Evolutionary conservation across 2,797 vertebrate genomes (phyloP).

Genomic region (Malurus leucopterus): DNA sequence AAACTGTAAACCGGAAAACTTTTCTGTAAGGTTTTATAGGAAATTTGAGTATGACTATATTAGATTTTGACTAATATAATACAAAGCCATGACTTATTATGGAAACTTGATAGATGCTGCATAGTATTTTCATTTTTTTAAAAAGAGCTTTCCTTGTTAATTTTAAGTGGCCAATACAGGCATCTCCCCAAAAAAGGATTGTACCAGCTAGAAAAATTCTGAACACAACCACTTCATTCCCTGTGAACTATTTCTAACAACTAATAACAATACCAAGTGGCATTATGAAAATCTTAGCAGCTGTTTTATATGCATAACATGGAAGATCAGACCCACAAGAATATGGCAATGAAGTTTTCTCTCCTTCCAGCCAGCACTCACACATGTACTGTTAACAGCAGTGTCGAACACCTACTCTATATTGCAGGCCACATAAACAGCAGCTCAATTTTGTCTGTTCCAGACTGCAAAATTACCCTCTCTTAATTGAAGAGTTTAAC

Average conservation of each 20-base stretch:
- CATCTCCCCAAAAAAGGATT: not conserved
- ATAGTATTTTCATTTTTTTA: not conserved
- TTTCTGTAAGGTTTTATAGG: not conserved
- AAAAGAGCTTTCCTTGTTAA: not conserved
- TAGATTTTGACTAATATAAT: not conserved
- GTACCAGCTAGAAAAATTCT: not conserved
- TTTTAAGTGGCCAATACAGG: not conserved
- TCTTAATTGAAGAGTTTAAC: not conserved
- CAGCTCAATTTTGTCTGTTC: not conserved
- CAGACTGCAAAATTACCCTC: not conserved
- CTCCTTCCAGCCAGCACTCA: not conserved
- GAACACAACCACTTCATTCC: not conserved
- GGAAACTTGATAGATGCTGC: not conserved
- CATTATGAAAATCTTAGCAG: not conserved
- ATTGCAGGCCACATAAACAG: not conserved
- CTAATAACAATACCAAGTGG: not conserved
- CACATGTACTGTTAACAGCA: rapidly evolving
- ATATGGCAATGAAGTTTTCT: not conserved
- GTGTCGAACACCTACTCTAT: not conserved
- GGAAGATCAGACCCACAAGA: not conserved
- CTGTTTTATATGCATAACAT: not conserved
- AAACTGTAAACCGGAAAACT: not conserved
- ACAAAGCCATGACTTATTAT: not conserved
- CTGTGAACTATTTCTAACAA: not conserved
- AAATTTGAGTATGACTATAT: not conserved